phyloP scores from a whole-genome alignment of 1,140 invertebrate species.

The Drosophila virilis region DNA sequence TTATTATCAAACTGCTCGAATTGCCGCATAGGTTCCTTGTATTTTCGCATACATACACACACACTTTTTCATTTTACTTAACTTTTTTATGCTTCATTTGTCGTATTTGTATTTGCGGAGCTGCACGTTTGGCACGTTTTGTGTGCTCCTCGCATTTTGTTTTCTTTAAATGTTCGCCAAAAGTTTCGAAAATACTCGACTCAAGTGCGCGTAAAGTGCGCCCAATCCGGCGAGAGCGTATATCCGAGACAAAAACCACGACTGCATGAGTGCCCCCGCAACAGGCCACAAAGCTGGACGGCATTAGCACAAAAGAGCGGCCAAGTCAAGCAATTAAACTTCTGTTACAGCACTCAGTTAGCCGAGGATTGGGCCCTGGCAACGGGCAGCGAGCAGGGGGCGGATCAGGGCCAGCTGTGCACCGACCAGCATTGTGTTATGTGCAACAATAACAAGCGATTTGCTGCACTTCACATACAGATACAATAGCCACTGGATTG shows the following conservation, averaged over 20 bases:
- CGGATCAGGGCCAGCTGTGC: not conserved
- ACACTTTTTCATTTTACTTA: conserved; percentile 3
- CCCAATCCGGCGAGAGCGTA: not conserved
- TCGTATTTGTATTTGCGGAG: conserved; percentile 30
- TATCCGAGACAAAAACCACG: not conserved
- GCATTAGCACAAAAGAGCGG: conserved; percentile 25
- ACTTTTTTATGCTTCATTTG: conserved; percentile 22
- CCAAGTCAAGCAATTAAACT: conserved; percentile 72
- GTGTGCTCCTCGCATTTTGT: conserved; percentile 20
- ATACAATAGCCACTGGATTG: conserved; percentile 11
- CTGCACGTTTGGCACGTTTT: conserved; percentile 38
- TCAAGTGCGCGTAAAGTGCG: conserved; percentile 54
- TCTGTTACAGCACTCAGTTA: conserved; percentile 39
- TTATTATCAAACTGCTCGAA: conserved; percentile 4
- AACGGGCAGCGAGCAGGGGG: no score
- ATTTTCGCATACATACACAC: not conserved
- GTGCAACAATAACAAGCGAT: conserved; percentile 46
- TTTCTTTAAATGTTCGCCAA: conserved; percentile 54
- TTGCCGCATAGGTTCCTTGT: not conserved
- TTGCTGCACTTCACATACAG: conserved; percentile 35
- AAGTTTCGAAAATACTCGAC: conserved; percentile 42
- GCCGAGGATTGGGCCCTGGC: not conserved
- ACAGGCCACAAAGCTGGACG: conserved; percentile 17
- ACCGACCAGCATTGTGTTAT: conserved; percentile 20
- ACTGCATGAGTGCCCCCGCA: no score